Percentiles rank a stretch among this genome's conserved stretches.
phyloP scores from a whole-genome alignment of 2,797 vertebrate species.

The Sphaeramia orbicularis region DNA sequence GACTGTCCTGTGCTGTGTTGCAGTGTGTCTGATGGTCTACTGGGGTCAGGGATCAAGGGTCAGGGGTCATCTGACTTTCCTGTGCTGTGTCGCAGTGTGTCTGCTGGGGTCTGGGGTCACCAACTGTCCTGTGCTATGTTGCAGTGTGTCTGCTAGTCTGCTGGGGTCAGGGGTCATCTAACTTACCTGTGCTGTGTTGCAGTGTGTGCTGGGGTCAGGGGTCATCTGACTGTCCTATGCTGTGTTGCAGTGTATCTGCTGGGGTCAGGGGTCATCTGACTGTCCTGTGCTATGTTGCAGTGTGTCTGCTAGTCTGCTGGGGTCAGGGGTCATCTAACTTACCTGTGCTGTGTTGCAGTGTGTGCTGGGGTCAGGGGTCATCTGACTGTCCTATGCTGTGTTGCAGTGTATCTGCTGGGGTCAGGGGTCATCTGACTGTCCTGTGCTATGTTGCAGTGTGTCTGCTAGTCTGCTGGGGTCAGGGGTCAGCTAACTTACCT shows the following conservation, averaged over 20 bases:
- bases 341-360: constrained; percentile 53
- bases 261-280: neutral
- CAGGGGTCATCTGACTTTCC: neutral
- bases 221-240: neutral
- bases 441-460: constrained; percentile 63
- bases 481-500: no score
- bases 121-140: neutral
- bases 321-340: neutral
- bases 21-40: constrained; percentile 82
- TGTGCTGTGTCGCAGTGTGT: constrained; percentile 63
- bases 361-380: constrained; percentile 44
- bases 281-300: constrained; percentile 49
- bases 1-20: neutral
- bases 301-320: constrained; percentile 83
- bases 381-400: neutral
- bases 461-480: constrained; percentile 84
- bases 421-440: neutral
- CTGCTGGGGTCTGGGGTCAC: constrained; percentile 62
- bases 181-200: neutral
- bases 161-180: constrained; percentile 66
- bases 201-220: constrained; percentile 77
- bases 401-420: constrained; percentile 79
- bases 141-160: constrained; percentile 81
- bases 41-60: no score
- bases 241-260: constrained; percentile 75